Evolutionary conservation across 1,140 invertebrate genomes (phyloP), one percentile per base, ranked within the genome.

Genomic region (Homalodisca vitripennis): DNA sequence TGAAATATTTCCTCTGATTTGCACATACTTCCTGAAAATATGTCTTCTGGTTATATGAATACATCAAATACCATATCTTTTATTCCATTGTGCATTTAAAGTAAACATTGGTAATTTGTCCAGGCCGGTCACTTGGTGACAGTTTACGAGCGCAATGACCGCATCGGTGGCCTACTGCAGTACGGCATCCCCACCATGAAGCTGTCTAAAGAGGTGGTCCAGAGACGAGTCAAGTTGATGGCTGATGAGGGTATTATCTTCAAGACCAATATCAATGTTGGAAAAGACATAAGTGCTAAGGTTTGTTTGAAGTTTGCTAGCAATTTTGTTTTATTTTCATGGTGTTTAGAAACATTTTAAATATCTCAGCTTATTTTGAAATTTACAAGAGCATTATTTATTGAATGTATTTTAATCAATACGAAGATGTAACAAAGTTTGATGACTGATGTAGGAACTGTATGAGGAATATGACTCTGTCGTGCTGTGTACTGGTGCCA

Each of bases 171-270:
- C 0, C 84, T 99, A 3, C 82, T 99, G 12, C 93, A 97, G 77
- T 99, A 99, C 80, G 97, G 97, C 63, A 99, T 99, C 76, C 97
- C 97, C 31, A 96, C 94, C 0, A 98, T 99, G 95, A 99, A 99
- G 81, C 83, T 98, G 0, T 90, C 91, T 69, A 98, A 98, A 80
- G 87, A 91, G 71, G 92, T 97, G 68, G 94, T 99, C 1, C 91
- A 95, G 74, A 84, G 97, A 34, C 83, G 98, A 73, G 87, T 99
- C 1, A 87, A 93, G 73, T 82, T 99, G 27, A 84, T 99, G 81
- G 84, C 86, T 57, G 89, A 89, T 13, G 97, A 99, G 82, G 98
- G 97, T 10, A 91, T 99, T 55, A 82, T 83, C 26, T 99, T 99
- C 82, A 91, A 93, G 78, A 92, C 92, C 0, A 93, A 92, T 75